Conservation (phyloP, 2,797 vertebrate species). For the Nothura maculosa region DNA sequence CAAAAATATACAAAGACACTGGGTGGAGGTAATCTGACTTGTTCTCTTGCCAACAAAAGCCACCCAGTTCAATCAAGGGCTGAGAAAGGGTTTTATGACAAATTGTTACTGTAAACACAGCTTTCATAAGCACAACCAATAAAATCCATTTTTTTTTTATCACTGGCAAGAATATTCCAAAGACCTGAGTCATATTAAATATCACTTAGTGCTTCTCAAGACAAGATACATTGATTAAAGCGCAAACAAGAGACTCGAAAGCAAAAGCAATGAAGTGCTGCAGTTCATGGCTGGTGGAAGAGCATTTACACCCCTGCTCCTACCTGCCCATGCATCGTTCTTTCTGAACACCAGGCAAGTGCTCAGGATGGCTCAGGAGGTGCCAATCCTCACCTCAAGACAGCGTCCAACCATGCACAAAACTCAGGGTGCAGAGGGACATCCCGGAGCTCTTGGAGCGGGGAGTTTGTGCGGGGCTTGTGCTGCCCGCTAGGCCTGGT, state of each 20-base stretch:
- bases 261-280: too few relatives aligned
- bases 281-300: fast-evolving
- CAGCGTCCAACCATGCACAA: fast-evolving
- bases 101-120: neutral
- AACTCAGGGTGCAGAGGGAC: neutral
- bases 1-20: neutral
- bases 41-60: neutral
- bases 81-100: neutral
- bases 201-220: neutral
- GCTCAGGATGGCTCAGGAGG: neutral
- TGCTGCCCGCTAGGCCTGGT: neutral
- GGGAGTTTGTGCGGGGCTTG: neutral
- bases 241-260: neutral
- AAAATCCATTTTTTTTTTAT: neutral
- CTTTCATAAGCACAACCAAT: neutral
- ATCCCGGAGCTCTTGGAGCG: neutral
- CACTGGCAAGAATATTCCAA: neutral
- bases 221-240: neutral
- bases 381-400: neutral
- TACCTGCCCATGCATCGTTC: fast-evolving
- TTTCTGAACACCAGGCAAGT: neutral
- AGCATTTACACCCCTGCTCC: fast-evolving
- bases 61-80: neutral
- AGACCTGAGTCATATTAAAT: neutral
- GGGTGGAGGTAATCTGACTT: neutral